Conservation (phyloP, 64 coral and sea anemone genomes). For the Hydrozoanthus tunicans region DNA sequence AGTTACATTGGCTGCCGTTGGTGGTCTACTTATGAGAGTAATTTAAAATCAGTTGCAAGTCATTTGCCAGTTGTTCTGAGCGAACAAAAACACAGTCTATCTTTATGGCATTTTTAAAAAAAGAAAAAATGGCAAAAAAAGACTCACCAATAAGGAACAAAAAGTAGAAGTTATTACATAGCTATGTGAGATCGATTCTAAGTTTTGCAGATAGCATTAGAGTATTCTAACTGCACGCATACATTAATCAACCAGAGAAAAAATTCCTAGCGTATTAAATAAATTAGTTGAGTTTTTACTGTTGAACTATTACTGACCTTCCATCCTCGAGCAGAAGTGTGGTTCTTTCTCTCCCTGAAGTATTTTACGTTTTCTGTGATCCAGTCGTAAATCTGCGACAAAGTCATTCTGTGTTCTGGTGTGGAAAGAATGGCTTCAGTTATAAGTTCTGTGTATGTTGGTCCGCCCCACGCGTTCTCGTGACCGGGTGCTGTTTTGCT, state of each 20-base stretch:
- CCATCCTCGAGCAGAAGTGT: slow-evolving; percentile 52
- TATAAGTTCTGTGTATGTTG: slow-evolving; percentile 47
- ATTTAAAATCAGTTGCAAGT: no score
- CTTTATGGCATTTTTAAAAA: no score
- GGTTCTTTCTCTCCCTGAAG: slow-evolving; percentile 49
- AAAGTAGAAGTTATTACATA: no score
- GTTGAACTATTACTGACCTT: slow-evolving; percentile 26
- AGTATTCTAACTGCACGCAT: no score
- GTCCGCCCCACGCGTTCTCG: slow-evolving; percentile 48
- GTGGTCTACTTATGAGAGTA: no score
- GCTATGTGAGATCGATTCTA: no score
- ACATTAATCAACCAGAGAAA: not conserved
- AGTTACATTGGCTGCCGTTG: no score
- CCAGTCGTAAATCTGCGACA: slow-evolving; percentile 57
- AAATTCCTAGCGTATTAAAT: slow-evolving; percentile 12
- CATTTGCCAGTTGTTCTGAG: no score
- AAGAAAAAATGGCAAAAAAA: no score
- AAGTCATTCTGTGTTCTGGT: slow-evolving; percentile 52
- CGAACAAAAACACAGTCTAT: no score
- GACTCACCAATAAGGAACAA: no score
- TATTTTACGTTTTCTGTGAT: slow-evolving; percentile 51
- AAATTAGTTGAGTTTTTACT: not conserved
- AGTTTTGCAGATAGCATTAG: no score
- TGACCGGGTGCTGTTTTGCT: not conserved
- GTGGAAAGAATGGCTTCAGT: slow-evolving; percentile 51